These are phyloP conservation scores for Globodera rostochiensis DNA, from an alignment of 1,140 invertebrate genomes.

Conservation along the genomic window DNA sequence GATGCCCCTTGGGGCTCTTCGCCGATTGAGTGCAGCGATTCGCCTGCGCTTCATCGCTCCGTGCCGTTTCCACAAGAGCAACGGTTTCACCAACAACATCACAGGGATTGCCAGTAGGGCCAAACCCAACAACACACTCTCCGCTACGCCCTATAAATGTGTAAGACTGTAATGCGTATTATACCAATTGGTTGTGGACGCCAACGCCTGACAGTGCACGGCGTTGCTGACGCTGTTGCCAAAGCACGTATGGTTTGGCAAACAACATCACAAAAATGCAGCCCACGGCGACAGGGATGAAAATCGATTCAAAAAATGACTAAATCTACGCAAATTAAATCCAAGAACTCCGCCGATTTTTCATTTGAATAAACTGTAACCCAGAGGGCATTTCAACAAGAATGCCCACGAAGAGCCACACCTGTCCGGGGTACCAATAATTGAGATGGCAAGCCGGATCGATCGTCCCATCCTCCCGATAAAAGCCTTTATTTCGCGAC, in stretches of 20 bases:
- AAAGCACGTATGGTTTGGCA: conserved; percentile 78
- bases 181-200: conserved; percentile 57
- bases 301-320: conserved; percentile 72
- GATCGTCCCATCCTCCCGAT: conserved; percentile 20
- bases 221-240: conserved; percentile 58
- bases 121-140: conserved; percentile 76
- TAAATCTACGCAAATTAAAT: conserved; percentile 44
- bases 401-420: conserved; percentile 21
- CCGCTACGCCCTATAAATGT: conserved; percentile 66
- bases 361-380: neutral
- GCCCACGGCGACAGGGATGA: conserved; percentile 76
- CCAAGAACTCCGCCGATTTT: neutral
- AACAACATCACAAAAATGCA: conserved; percentile 91
- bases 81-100: conserved; percentile 87
- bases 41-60: neutral
- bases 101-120: conserved; percentile 84
- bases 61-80: conserved; percentile 64
- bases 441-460: conserved; percentile 54
- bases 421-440: conserved; percentile 65
- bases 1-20: neutral
- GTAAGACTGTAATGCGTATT: conserved; percentile 28
- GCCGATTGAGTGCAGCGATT: neutral
- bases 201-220: conserved; percentile 30
- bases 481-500: conserved; percentile 51
- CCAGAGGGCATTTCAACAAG: neutral